Base-by-base conservation (phyloP, 2,113 vertebrate species). In the Lipophrys pholis region DNA sequence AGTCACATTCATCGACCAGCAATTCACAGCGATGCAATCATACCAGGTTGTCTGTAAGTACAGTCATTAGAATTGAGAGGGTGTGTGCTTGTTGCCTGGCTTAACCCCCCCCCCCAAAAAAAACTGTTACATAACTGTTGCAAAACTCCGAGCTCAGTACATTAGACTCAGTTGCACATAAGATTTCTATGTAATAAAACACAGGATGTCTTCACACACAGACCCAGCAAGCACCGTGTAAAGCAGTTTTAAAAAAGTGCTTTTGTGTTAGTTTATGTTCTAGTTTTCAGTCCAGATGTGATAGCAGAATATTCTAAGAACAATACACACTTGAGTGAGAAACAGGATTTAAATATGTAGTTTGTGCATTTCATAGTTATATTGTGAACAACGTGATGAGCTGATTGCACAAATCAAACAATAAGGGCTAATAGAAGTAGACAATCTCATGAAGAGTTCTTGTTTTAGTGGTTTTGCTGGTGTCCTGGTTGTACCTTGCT, bases 401-500 rank as follows among this genome's bases (percentile, higher is more conserved):
- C 14, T 6, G 8, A 17, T 21, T n/a, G 36, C 0, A 60, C 11
- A 54, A 11, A 53, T 64, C 30, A 7, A 46, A 5, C 39, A 11
- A 30, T 16, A 51, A 8, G 3, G 39, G 9, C 1, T 45, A 36
- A 1, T 8, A 7, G 11, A 48, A 15, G 57, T 35, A 7, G 17
- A 60, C 14, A 10, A 43, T 5, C 35, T 21, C 8, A 36, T 35
- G 15, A 41, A 40, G 16, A 45, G 43, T 6, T 40, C 11, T 9
- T 41, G 14, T n/a, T 41, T 16, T 9, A 53, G 1, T 48, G 5
- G 36, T 48, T 7, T 12, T 11, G 7, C 3, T 21, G 36, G 11
- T 9, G 6, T 15, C 4, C 6, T n/a, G 6, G 3, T 16, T 55
- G 6, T 70, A 82, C 88, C 89, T 91, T 91, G 89, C 89, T 92